These are phyloP conservation scores for Mercenaria mercenaria DNA, from an alignment of 1,140 invertebrate species.

Conservation along the genomic window DNA sequence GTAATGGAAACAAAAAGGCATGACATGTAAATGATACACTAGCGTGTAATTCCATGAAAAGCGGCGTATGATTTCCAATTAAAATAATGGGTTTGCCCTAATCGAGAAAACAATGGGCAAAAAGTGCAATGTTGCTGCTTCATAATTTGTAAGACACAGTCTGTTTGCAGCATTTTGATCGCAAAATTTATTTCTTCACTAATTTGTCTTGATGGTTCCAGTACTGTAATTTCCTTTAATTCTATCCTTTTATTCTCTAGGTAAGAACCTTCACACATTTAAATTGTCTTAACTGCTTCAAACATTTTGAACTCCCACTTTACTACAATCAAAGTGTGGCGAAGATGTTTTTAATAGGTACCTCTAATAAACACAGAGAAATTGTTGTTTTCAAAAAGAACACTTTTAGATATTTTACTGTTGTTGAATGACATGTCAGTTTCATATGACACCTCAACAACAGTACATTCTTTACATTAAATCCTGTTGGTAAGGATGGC, in stretches of 20 bases:
- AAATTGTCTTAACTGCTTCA: conserved; percentile 4
- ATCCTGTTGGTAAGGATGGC: conserved; percentile 1
- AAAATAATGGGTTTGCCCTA: too few relatives aligned
- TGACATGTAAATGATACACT: too few relatives aligned
- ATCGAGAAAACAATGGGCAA: too few relatives aligned
- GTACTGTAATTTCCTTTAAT: background rate
- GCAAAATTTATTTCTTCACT: background rate
- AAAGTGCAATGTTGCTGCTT: conserved; percentile 1
- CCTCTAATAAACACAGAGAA: conserved; percentile 42
- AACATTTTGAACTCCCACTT: conserved; percentile 11
- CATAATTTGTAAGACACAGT: background rate
- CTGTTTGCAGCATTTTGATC: conserved; percentile 15
- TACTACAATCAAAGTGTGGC: background rate
- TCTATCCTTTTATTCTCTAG: background rate
- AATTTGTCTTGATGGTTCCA: background rate
- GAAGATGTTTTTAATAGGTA: background rate
- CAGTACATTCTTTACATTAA: background rate
- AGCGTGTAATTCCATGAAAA: too few relatives aligned
- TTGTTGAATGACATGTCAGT: conserved; percentile 30
- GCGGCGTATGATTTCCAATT: too few relatives aligned
- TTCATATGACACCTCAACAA: background rate
- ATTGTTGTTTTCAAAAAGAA: conserved; percentile 10
- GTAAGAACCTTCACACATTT: conserved; percentile 3
- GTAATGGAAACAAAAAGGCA: too few relatives aligned
- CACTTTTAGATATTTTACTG: conserved; percentile 15